Evolutionary conservation across 1,140 invertebrate genomes (phyloP), one percentile per base, ranked within the genome.

Genomic region (Solen grandis): DNA sequence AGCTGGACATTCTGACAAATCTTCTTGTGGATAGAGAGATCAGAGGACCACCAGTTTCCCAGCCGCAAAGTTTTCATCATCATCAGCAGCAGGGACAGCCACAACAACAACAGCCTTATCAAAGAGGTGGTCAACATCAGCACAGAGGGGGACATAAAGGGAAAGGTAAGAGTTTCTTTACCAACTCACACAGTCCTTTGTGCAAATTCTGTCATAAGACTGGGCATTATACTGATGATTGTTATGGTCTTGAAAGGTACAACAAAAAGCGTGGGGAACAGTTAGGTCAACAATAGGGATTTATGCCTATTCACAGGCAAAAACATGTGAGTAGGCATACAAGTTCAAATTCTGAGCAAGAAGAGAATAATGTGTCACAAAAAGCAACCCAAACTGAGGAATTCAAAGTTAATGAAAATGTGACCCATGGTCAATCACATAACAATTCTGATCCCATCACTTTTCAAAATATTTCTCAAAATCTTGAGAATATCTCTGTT

Each of bases 261-360:
- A 25, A 36, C 10, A 62, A 75, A 31, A 27, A 33, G 4, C 19
- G 5, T 50, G 22, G 5, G 16, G 19, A 5, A 25, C 10, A 22
- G 60, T 46, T 19, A 3, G 29, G n/a, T 38, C 14, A 33, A 73
- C 60, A 65, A 81, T 81, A 81, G 69, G 69, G 62, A 68, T 25
- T 55, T 70, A 70, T 31, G 69, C 70, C 78, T 81, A 57, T 81
- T 62, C 78, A 73, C 41, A 50, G 66, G 36, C 69, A 73, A 27
- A n/a, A 22, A 66, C 59, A 52, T 62, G 36, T 63, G 79, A 54
- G 66, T 68, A 50, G 69, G 70, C 70, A 75, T 60, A 81, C 50
- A 54, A 65, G 54, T n/a, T n/a, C n/a, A 22, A 78, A 68, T 52
- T 14, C 22, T 14, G 19, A 22, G 3, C 5, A 52, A 52, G 19